Evolutionary conservation across 2,113 vertebrate genomes (phyloP), one percentile per base, ranked within the genome.

Genomic region (Chloropsis hardwickii): DNA sequence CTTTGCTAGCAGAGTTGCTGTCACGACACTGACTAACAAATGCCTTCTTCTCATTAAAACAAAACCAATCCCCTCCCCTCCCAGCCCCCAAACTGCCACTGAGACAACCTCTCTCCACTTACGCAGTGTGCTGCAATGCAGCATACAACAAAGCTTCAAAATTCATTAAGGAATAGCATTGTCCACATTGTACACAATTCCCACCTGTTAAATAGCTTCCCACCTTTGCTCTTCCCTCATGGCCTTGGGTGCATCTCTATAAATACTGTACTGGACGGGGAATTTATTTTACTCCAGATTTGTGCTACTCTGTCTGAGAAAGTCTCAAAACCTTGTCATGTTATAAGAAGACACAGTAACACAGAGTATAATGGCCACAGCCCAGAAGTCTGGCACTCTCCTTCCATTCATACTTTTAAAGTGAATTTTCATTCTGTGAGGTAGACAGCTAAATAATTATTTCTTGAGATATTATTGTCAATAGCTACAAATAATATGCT

Each of bases 1-100:
- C 58, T 79, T 90, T 62, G 33, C 16, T 47, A 69, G 40, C 47
- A 81, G 47, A 87, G n/a, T 19, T 60, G 21, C 27, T 50, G 11
- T 53, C 11, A 80, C 4, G 5, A 33, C 33, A 82, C 29, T 73
- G 89, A 89, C 5, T 73, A 91, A 89, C 5, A 80, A 87, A 86
- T 12, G 27, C 66, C 29, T 76, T 44, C 31, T 64, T 66, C 22
- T 58, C 21, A 44, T 44, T 28, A 53, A 54, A 96, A 87, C 7
- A 70, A 80, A 61, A 15, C 2, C 13, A 73, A n/a, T 1, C 10
- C 17, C 8, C 2, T 29, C 11, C 20, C 16, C 2, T 29, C 11
- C 20, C 16, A 25, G 1, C 1, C 2, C 14, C 7, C 4, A 14
- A 54, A 42, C 1, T 27, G 10, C 29, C 9, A 28, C 0, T 54